phyloP scores from a whole-genome alignment of 1,140 invertebrate species.

The Brachionus plicatilis region DNA sequence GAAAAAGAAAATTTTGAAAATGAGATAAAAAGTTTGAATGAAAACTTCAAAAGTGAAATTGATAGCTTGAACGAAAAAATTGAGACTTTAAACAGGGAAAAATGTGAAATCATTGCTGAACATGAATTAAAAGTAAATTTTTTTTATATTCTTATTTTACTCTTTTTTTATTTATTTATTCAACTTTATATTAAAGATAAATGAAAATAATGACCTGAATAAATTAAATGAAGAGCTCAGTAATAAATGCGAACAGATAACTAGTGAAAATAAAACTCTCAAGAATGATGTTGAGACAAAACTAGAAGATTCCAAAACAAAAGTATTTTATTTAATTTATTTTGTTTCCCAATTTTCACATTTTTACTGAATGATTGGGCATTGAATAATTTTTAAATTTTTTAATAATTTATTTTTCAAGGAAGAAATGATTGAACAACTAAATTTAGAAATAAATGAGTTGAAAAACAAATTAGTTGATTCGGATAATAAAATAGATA shows the following conservation, averaged over 20 bases:
- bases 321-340: not conserved
- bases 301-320: not conserved
- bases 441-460: constrained; percentile 1
- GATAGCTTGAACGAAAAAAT: not conserved
- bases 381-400: not conserved
- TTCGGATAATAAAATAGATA: not conserved
- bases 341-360: no score
- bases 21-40: not conserved
- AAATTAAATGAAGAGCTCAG: not conserved
- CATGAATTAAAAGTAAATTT: not conserved
- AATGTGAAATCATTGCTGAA: not conserved
- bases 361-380: no score
- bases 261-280: not conserved
- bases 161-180: not conserved
- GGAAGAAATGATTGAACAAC: not conserved
- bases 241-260: not conserved
- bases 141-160: not conserved
- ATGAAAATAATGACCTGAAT: not conserved
- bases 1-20: not conserved
- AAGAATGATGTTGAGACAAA: not conserved
- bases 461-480: not conserved
- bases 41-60: not conserved
- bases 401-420: not conserved
- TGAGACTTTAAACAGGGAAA: not conserved
- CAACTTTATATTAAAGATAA: not conserved